A percentile compares a stretch with the other conserved stretches of the same genome.
Evolutionary conservation across 92 coral and sea anemone genomes (phyloP).

Genomic region (Epizoanthus illoricatus): DNA sequence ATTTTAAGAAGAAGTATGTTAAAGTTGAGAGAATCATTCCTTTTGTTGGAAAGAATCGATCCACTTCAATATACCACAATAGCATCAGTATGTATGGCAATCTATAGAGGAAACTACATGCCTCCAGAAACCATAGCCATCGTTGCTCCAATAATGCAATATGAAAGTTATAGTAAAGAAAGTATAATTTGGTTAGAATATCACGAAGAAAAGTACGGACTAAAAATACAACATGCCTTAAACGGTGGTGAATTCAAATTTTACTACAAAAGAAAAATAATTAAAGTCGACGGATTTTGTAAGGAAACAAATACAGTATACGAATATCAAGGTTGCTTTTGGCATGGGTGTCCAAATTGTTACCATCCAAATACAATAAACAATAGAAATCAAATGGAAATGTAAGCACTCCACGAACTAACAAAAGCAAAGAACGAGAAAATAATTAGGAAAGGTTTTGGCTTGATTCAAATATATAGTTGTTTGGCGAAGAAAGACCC

Average conservation of each 20-base stretch:
- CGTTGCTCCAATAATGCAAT: too few relatives aligned
- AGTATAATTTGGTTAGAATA: background rate
- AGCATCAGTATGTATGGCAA: conserved; percentile 41
- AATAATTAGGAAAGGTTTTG: background rate
- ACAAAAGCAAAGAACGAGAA: too few relatives aligned
- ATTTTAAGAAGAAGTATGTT: conserved; percentile 8
- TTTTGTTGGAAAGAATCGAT: conserved; percentile 19
- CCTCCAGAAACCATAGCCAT: conserved; percentile 24
- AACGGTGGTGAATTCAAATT: conserved; percentile 46
- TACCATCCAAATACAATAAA: conserved; percentile 7
- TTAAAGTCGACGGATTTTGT: conserved; percentile 43
- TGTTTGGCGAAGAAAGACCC: background rate
- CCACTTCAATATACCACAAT: conserved; percentile 44
- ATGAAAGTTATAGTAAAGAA: conserved; percentile 36
- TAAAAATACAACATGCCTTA: conserved; percentile 35
- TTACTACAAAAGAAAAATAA: too few relatives aligned
- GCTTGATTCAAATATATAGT: background rate
- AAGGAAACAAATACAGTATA: conserved; percentile 43
- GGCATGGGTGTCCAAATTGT: conserved; percentile 40
- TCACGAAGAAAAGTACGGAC: too few relatives aligned
- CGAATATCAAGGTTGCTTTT: conserved; percentile 48
- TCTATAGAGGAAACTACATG: conserved; percentile 31
- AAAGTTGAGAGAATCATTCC: conserved; percentile 6
- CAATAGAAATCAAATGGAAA: background rate
- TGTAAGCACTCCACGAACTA: background rate